phyloP scores from a whole-genome alignment of 2,797 vertebrate species.

The Megaceryle alcyon region DNA sequence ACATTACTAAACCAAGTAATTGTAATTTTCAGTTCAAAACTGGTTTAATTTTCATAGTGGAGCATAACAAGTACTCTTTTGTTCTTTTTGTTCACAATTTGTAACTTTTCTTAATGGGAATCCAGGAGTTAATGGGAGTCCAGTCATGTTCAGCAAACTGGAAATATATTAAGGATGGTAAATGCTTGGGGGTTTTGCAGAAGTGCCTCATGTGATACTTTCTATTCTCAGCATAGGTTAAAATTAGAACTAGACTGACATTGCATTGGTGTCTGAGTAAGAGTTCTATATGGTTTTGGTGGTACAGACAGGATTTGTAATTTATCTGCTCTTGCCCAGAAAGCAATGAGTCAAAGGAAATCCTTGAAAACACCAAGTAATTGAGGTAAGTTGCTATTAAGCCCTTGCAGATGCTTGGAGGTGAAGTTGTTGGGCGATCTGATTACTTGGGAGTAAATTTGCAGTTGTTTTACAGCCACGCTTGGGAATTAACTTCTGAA shows the following conservation, averaged over 20 bases:
- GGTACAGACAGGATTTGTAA: not conserved
- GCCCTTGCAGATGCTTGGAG: not conserved
- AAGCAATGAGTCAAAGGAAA: not conserved
- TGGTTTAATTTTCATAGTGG: not conserved
- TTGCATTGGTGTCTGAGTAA: slow-evolving; percentile 34
- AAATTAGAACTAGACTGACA: slow-evolving; percentile 76
- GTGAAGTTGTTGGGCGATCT: not conserved
- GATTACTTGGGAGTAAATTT: not conserved
- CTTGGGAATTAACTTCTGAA: not conserved
- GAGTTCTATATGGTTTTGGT: slow-evolving; percentile 39
- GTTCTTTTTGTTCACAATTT: not conserved
- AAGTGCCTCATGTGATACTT: slow-evolving; percentile 68
- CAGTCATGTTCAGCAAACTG: not conserved
- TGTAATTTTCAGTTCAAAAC: not conserved
- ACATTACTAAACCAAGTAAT: not conserved
- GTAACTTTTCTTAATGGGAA: not conserved
- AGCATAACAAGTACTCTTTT: not conserved
- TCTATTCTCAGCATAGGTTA: slow-evolving; percentile 77
- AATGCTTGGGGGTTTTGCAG: not conserved
- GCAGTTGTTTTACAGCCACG: not conserved
- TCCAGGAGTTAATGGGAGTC: not conserved
- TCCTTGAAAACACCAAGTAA: not conserved
- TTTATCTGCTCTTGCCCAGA: not conserved
- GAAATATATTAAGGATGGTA: not conserved
- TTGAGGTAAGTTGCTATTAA: slow-evolving; percentile 61